Conservation (phyloP, 2,888 invertebrate genomes). For the Zaprionus bogoriensis region DNA sequence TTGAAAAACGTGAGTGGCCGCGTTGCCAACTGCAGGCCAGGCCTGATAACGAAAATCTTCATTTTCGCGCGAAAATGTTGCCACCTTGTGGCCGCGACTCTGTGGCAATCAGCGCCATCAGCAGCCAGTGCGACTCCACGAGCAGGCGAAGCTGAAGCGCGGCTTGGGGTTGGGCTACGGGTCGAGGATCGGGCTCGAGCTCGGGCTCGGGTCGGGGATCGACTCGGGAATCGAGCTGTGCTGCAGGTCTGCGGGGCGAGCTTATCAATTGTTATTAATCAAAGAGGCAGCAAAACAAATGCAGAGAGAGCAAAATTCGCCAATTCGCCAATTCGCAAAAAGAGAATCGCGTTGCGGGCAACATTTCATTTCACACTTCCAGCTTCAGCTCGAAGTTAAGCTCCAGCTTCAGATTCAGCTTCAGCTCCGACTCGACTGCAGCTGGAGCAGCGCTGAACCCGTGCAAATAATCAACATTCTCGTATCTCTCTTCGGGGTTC, state of each 20-base stretch:
- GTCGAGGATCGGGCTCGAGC: neutral
- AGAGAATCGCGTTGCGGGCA: conserved; percentile 36
- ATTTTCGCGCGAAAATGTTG: conserved; percentile 76
- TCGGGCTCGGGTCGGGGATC: neutral
- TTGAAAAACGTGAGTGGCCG: conserved; percentile 74
- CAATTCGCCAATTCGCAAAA: conserved; percentile 60
- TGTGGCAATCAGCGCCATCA: conserved; percentile 66
- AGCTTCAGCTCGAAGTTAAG: conserved; percentile 8
- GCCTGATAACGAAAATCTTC: conserved; percentile 71
- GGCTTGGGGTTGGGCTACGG: neutral
- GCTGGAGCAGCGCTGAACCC: conserved; percentile 40
- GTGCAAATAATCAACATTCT: conserved; percentile 78
- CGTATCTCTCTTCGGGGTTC: conserved; percentile 61
- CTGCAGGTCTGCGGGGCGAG: neutral
- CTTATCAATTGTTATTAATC: conserved; percentile 80
- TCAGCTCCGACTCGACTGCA: conserved; percentile 16
- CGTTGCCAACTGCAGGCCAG: conserved; percentile 2
- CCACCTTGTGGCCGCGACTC: conserved; percentile 55
- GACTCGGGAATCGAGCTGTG: too few relatives aligned
- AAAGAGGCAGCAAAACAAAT: conserved; percentile 67
- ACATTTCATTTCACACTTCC: conserved; percentile 72
- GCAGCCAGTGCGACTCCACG: conserved; percentile 42
- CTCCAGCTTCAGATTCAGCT: conserved; percentile 4
- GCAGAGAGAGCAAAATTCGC: conserved; percentile 64
- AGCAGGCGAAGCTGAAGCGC: neutral